Evolutionary conservation across 2,113 vertebrate genomes (phyloP).

Genomic region (Scophthalmus maximus): DNA sequence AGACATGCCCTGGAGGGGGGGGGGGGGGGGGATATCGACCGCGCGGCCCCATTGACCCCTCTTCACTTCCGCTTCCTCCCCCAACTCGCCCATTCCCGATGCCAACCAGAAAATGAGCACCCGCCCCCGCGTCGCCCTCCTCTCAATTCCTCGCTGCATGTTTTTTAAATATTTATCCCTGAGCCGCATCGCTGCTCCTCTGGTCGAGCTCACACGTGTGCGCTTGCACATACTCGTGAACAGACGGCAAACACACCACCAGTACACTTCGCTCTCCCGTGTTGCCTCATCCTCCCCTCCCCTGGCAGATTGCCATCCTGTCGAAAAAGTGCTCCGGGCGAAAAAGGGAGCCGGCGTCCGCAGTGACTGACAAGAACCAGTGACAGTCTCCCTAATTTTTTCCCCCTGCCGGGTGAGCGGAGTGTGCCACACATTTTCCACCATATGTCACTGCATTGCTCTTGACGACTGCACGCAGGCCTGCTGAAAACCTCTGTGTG

Average conservation of each 20-base stretch:
- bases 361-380: conserved; percentile 15
- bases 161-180: not conserved
- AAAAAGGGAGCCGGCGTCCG: not conserved
- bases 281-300: too few species aligned
- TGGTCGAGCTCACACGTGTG: not conserved
- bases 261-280: not conserved
- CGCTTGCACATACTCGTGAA: not conserved
- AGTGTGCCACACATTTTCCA: conserved; percentile 43
- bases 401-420: not conserved
- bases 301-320: too few species aligned
- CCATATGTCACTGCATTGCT: conserved; percentile 38
- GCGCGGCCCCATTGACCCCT: conserved; percentile 36
- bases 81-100: conserved; percentile 1
- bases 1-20: conserved; percentile 60
- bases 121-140: not conserved
- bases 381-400: conserved; percentile 23
- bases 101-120: too few species aligned
- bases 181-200: too few species aligned
- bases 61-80: conserved; percentile 19
- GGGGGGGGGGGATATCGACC: conserved; percentile 38
- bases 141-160: not conserved
- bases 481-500: conserved; percentile 1
- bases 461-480: conserved; percentile 4
- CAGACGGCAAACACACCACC: too few species aligned
- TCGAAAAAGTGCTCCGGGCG: too few species aligned